These are phyloP conservation scores for Tholera decimalis DNA, from an alignment of 2,888 invertebrate species.

Conservation along the genomic window DNA sequence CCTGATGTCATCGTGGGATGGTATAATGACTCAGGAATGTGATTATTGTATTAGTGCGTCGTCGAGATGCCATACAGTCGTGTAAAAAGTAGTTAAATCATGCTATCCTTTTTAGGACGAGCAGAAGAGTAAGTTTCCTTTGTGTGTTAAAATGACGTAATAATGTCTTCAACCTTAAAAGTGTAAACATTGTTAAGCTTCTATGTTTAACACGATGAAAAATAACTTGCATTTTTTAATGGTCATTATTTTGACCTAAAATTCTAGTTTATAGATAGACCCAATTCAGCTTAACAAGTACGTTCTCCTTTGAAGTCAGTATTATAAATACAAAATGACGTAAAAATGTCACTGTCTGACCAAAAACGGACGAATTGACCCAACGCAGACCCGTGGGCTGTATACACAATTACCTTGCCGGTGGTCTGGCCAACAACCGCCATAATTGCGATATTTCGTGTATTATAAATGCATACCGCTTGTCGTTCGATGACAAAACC, in stretches of 20 bases:
- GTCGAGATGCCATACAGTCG: slow-evolving; percentile 12
- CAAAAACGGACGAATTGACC: slow-evolving; percentile 45
- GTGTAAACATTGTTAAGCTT: not conserved
- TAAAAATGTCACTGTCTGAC: slow-evolving; percentile 47
- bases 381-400: slow-evolving; percentile 33
- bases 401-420: slow-evolving; percentile 47
- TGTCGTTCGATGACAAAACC: slow-evolving; percentile 60
- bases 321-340: slow-evolving; percentile 30
- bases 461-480: slow-evolving; percentile 61
- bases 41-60: slow-evolving; percentile 50
- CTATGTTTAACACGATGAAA: not conserved
- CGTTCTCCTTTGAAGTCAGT: slow-evolving; percentile 17
- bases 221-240: not conserved
- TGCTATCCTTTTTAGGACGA: slow-evolving; percentile 1
- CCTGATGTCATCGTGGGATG: slow-evolving; percentile 60
- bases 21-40: slow-evolving; percentile 52
- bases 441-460: slow-evolving; percentile 60
- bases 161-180: not conserved
- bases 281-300: not conserved
- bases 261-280: too few relatives aligned
- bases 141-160: not conserved
- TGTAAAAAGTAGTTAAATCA: slow-evolving; percentile 34
- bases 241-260: not conserved
- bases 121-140: slow-evolving; percentile 1
- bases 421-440: slow-evolving; percentile 39